These are phyloP conservation scores for Byasa hedistus DNA, from an alignment of 2,888 invertebrate species.

Conservation along the genomic window DNA sequence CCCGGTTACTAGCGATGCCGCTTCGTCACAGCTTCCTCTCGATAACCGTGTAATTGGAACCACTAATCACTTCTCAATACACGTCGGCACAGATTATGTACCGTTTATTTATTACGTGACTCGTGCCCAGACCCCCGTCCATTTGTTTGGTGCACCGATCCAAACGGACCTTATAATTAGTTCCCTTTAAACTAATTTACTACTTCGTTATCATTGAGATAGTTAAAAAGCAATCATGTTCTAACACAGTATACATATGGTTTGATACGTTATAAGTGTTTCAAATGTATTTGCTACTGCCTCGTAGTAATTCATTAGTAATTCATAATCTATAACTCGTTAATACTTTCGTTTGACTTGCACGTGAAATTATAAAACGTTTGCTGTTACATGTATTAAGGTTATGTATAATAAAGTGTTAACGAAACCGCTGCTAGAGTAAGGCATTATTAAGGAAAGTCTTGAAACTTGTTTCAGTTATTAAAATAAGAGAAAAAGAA, in stretches of 20 bases:
- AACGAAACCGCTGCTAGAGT: not conserved
- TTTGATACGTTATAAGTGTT: not conserved
- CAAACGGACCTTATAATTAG: constrained; percentile 9
- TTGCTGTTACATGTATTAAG: too few relatives aligned
- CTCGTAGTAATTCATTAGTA: not conserved
- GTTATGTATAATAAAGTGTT: not conserved
- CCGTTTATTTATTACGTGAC: constrained; percentile 26
- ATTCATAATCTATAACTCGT: too few relatives aligned
- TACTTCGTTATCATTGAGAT: not conserved
- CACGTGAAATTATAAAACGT: too few relatives aligned
- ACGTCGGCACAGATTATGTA: constrained; percentile 18
- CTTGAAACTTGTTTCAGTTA: constrained; percentile 13
- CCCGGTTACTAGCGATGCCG: constrained; percentile 2
- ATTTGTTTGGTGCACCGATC: constrained; percentile 2
- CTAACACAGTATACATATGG: not conserved
- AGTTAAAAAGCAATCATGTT: not conserved
- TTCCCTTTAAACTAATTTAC: constrained; percentile 4
- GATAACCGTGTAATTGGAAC: constrained; percentile 23
- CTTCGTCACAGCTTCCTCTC: constrained; percentile 20
- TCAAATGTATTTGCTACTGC: not conserved
- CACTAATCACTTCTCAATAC: constrained; percentile 22
- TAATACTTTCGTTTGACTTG: too few relatives aligned
- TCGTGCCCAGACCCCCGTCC: constrained; percentile 5
- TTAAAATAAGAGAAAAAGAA: constrained; percentile 22
- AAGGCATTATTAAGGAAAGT: constrained; percentile 9